These are phyloP conservation scores for Pituophis catenifer DNA, from an alignment of 2,113 vertebrate genomes.

Conservation along the genomic window DNA sequence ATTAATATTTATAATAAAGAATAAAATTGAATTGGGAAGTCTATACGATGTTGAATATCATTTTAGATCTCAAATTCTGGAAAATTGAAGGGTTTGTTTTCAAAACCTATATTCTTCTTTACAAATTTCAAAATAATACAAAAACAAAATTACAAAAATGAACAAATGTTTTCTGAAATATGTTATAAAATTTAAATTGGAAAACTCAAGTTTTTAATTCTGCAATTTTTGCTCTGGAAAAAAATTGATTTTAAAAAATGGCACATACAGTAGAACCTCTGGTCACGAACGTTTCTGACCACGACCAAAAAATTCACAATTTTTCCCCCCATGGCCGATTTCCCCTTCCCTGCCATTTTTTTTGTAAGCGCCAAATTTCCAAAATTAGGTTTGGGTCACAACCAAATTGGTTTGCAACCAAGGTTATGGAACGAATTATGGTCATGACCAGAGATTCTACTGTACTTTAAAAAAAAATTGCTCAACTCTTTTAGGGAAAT, in stretches of 20 bases:
- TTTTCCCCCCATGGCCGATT: too few species aligned
- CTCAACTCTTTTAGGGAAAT: background rate
- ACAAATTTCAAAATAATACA: background rate
- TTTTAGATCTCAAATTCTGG: background rate
- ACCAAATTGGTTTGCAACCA: too few species aligned
- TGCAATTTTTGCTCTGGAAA: background rate
- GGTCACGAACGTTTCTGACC: too few species aligned
- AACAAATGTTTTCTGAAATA: background rate
- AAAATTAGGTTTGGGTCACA: too few species aligned
- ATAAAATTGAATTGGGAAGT: background rate
- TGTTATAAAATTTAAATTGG: background rate
- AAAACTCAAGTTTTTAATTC: background rate
- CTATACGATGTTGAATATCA: background rate
- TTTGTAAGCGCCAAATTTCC: too few species aligned
- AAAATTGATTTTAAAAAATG: background rate
- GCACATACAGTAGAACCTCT: background rate
- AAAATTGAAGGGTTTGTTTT: background rate
- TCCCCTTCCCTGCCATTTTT: too few species aligned
- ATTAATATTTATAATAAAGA: conserved; percentile 4
- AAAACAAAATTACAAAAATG: background rate
- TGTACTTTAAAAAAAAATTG: background rate
- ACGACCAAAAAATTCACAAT: too few species aligned
- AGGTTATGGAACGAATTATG: too few species aligned
- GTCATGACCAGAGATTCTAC: too few species aligned
- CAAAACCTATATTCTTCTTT: background rate